These are phyloP conservation scores for Pontoporia blainvillei DNA, from an alignment of 2,113 vertebrate species.

Conservation along the genomic window DNA sequence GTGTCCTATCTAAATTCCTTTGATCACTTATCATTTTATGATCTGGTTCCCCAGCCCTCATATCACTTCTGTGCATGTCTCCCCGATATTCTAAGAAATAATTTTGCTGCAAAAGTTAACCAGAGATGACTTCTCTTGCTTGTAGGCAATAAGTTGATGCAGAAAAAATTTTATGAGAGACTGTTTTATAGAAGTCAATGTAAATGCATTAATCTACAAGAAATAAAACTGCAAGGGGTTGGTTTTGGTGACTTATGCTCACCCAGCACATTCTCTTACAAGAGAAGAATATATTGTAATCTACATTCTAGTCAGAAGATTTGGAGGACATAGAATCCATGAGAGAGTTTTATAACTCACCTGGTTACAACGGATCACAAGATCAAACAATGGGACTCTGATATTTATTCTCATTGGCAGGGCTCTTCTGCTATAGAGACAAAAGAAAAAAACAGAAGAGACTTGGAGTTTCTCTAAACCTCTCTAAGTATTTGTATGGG, in stretches of 20 bases:
- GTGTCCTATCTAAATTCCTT: neutral
- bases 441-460: neutral
- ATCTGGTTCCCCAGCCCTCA: neutral
- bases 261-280: neutral
- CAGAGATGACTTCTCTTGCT: neutral
- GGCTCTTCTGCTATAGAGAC: neutral
- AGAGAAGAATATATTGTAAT: neutral
- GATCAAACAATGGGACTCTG: neutral
- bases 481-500: neutral
- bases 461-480: neutral
- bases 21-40: neutral
- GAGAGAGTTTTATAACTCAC: neutral
- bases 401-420: neutral
- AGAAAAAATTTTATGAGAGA: neutral
- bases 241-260: neutral
- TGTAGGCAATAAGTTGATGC: neutral
- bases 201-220: neutral
- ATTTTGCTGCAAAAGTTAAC: neutral
- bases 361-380: neutral
- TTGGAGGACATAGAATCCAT: neutral
- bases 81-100: neutral
- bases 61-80: neutral
- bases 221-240: neutral
- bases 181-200: neutral
- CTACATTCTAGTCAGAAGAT: neutral